A percentile compares a stretch with the other conserved stretches of the same genome.
Conservation (phyloP, 1,140 invertebrate species). For the Papilio polytes region DNA sequence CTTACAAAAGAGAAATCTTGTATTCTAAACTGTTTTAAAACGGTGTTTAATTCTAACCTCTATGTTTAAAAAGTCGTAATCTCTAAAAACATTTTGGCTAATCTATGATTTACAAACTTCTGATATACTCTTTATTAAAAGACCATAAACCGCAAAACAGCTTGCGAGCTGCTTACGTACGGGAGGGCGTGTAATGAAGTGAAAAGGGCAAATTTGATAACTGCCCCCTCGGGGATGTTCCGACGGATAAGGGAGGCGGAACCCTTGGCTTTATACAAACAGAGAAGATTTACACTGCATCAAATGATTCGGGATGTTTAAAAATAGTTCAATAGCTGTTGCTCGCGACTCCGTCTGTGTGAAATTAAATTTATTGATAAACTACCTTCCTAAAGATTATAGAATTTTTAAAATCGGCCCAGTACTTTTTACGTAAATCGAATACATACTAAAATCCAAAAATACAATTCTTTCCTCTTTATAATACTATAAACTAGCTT, state of each 20-base stretch:
- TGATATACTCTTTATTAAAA: slow-evolving; percentile 5
- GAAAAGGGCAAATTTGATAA: slow-evolving; percentile 38
- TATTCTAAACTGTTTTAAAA: no score
- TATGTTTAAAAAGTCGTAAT: not conserved
- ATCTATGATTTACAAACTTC: not conserved
- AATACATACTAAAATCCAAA: no score
- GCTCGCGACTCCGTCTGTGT: no score
- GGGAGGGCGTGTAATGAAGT: slow-evolving; percentile 34
- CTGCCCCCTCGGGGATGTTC: slow-evolving; percentile 37
- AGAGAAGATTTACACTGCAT: slow-evolving; percentile 8
- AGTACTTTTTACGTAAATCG: no score
- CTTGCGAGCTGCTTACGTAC: not conserved
- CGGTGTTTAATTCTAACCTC: no score
- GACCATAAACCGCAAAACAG: slow-evolving; percentile 23
- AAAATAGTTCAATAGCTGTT: not conserved
- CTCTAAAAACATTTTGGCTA: not conserved
- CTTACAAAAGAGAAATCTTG: no score
- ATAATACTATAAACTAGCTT: not conserved
- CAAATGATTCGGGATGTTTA: not conserved
- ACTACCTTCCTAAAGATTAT: no score
- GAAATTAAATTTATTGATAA: no score
- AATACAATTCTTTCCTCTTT: no score
- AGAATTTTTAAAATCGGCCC: no score
- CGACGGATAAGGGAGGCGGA: slow-evolving; percentile 28
- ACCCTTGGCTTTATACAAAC: not conserved